phyloP scores from a whole-genome alignment of 2,888 invertebrate species.

The Xylocampa areola region DNA sequence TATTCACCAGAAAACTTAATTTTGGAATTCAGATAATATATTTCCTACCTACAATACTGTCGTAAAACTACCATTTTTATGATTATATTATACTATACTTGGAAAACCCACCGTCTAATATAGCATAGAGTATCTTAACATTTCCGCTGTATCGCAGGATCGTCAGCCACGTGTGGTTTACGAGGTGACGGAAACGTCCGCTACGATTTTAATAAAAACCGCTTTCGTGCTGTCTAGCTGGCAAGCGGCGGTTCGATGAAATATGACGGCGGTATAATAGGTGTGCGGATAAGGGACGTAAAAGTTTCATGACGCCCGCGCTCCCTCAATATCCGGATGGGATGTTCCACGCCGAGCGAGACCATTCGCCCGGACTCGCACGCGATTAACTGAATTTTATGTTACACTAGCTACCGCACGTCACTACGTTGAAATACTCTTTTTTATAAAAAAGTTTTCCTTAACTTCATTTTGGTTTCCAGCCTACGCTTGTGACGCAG shows the following conservation, averaged over 20 bases:
- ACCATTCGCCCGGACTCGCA: slow-evolving; percentile 49
- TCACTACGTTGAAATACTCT: slow-evolving; percentile 25
- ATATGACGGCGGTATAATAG: slow-evolving; percentile 67
- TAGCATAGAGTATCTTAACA: slow-evolving; percentile 32
- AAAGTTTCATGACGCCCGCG: slow-evolving; percentile 71
- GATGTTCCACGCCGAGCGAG: slow-evolving; percentile 49
- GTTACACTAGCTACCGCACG: slow-evolving; percentile 41
- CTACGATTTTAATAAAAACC: slow-evolving; percentile 65
- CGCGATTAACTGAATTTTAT: slow-evolving; percentile 61
- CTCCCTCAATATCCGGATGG: slow-evolving; percentile 66
- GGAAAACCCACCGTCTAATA: slow-evolving; percentile 3
- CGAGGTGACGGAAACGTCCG: slow-evolving; percentile 63
- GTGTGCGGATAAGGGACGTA: slow-evolving; percentile 69
- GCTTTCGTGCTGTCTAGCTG: slow-evolving; percentile 51
- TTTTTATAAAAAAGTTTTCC: slow-evolving; percentile 24
- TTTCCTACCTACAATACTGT: slow-evolving; percentile 4
- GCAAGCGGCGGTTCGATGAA: slow-evolving; percentile 59
- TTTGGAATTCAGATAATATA: slow-evolving; percentile 5
- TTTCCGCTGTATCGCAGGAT: slow-evolving; percentile 42
- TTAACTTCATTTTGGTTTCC: slow-evolving; percentile 35
- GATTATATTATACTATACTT: slow-evolving; percentile 14
- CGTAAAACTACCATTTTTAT: slow-evolving; percentile 43
- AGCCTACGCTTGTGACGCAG: not conserved
- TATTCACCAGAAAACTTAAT: slow-evolving; percentile 4
- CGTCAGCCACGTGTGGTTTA: slow-evolving; percentile 61